Percentiles rank a stretch among this genome's conserved stretches.
These are phyloP conservation scores for Drosophila watanabei DNA, from an alignment of 1,140 invertebrate genomes.

Conservation along the genomic window DNA sequence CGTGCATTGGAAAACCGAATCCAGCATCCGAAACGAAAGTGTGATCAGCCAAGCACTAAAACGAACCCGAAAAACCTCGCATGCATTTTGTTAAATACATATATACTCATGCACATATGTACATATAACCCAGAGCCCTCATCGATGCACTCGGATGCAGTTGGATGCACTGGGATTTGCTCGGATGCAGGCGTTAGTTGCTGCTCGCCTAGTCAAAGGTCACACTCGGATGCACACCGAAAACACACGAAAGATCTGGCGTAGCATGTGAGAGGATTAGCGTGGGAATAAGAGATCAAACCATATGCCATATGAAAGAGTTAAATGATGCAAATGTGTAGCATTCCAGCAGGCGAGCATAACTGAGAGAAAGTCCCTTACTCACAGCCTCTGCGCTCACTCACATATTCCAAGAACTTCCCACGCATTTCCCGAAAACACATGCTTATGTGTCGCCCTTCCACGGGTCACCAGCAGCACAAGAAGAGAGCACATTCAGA, in stretches of 20 bases:
- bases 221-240: constrained; percentile 65
- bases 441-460: constrained; percentile 38
- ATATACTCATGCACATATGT: no score
- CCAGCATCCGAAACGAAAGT: constrained; percentile 37
- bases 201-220: constrained; percentile 60
- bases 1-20: constrained; percentile 20
- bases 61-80: constrained; percentile 28
- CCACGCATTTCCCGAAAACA: constrained; percentile 14
- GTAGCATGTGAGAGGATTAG: constrained; percentile 19
- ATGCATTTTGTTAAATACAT: constrained; percentile 33
- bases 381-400: not conserved
- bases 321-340: constrained; percentile 53
- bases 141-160: constrained; percentile 22
- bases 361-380: not conserved
- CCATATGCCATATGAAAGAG: constrained; percentile 15
- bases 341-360: constrained; percentile 50
- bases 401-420: not conserved
- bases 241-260: no score
- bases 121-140: constrained; percentile 21
- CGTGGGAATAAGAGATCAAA: constrained; percentile 24
- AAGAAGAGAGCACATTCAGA: no score
- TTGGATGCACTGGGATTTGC: constrained; percentile 12
- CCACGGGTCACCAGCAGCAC: no score
- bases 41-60: constrained; percentile 11
- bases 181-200: constrained; percentile 22